Evolutionary conservation across 2,888 invertebrate genomes (phyloP).

Genomic region (Lutraria lutraria): DNA sequence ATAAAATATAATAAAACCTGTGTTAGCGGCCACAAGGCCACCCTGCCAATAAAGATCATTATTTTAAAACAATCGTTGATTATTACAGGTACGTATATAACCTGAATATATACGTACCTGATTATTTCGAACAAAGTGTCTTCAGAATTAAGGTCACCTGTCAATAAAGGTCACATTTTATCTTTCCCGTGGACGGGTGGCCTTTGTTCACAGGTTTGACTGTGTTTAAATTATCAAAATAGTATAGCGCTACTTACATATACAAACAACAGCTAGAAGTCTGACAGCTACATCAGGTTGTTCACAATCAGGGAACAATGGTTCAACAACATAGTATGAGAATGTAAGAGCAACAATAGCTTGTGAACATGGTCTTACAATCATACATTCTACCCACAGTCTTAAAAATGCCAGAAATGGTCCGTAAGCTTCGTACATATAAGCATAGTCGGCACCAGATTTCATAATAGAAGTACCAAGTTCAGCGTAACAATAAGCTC

Average conservation of each 20-base stretch:
- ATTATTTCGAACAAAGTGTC: too few species aligned
- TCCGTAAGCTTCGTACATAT: slow-evolving; percentile 87
- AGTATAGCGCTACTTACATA: slow-evolving; percentile 66
- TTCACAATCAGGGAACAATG: slow-evolving; percentile 81
- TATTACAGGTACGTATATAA: too few species aligned
- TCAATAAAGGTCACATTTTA: too few species aligned
- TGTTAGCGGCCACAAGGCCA: too few species aligned
- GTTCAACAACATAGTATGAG: slow-evolving; percentile 78
- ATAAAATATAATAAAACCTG: too few species aligned
- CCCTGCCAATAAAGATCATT: too few species aligned
- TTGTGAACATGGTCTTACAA: slow-evolving; percentile 85
- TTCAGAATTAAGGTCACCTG: too few species aligned
- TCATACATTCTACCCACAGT: slow-evolving; percentile 88
- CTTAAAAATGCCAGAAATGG: slow-evolving; percentile 88
- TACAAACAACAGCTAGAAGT: slow-evolving; percentile 73
- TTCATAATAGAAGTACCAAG: slow-evolving; percentile 92
- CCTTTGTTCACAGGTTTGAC: too few species aligned
- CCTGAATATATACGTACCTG: too few species aligned
- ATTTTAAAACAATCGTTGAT: too few species aligned
- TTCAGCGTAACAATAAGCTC: slow-evolving; percentile 93
- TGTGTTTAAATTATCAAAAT: not conserved
- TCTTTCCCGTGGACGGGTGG: too few species aligned
- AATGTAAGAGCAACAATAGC: slow-evolving; percentile 87
- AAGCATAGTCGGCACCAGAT: slow-evolving; percentile 94
- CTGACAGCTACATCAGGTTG: slow-evolving; percentile 75